Conservation (phyloP, 2,113 vertebrate genomes). For the Mus musculus region DNA sequence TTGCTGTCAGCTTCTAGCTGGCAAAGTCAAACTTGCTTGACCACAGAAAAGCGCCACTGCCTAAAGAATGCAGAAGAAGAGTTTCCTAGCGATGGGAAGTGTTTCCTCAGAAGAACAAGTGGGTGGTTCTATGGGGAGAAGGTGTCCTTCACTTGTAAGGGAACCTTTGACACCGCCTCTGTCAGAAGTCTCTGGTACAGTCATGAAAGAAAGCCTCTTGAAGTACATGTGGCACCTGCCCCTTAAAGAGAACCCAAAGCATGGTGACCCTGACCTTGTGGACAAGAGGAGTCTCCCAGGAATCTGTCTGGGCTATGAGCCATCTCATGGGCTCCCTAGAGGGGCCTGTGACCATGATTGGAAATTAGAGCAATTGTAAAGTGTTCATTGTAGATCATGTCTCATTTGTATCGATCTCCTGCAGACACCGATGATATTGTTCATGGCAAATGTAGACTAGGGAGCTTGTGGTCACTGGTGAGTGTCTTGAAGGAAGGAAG, state of each 20-base stretch:
- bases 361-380: background rate
- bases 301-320: background rate
- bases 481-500: background rate
- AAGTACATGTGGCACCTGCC: background rate
- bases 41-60: slow-evolving; percentile 24
- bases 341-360: background rate
- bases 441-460: background rate
- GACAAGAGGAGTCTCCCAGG: background rate
- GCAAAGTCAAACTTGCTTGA: background rate
- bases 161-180: background rate
- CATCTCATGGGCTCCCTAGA: background rate
- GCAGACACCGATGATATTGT: background rate
- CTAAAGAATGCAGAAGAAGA: background rate
- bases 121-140: background rate
- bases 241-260: background rate
- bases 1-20: background rate
- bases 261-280: background rate
- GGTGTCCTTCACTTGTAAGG: background rate
- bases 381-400: no score
- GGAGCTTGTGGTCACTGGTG: background rate
- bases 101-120: background rate
- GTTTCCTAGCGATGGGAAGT: slow-evolving; percentile 13
- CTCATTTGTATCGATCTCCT: background rate
- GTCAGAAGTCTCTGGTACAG: background rate
- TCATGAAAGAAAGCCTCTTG: background rate